A percentile compares a stretch with the other conserved stretches of the same genome.
These are phyloP conservation scores for Hirtodrosophila confusa DNA, from an alignment of 2,888 invertebrate species.

Conservation along the genomic window DNA sequence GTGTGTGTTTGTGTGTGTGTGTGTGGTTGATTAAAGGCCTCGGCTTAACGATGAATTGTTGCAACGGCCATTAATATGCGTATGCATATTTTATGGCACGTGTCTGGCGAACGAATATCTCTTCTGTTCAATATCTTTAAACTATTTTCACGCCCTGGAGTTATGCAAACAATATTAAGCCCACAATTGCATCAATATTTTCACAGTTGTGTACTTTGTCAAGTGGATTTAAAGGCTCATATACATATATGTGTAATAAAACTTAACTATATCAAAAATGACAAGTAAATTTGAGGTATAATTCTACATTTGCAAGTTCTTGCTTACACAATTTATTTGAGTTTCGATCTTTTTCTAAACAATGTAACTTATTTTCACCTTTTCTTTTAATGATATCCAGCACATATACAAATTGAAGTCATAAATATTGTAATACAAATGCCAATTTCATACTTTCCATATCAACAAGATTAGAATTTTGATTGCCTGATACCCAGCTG, in stretches of 20 bases:
- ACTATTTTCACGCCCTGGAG: conserved; percentile 9
- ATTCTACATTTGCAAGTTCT: no score
- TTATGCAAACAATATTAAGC: not conserved
- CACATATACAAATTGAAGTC: no score
- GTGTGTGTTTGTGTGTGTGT: conserved; percentile 8
- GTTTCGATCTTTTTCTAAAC: no score
- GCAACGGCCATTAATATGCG: conserved; percentile 55
- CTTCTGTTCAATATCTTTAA: conserved; percentile 26
- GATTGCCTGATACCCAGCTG: conserved; percentile 1
- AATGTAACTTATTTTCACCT: no score
- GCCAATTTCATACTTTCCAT: not conserved
- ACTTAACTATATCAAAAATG: no score
- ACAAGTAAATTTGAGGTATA: no score
- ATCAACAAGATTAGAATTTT: conserved; percentile 4
- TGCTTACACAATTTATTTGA: no score
- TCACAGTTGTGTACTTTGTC: no score
- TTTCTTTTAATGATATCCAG: no score
- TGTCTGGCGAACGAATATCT: conserved; percentile 38
- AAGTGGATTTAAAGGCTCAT: no score
- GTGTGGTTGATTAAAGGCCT: conserved; percentile 54
- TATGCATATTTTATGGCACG: conserved; percentile 56
- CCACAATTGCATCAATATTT: conserved; percentile 8
- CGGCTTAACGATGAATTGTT: conserved; percentile 63
- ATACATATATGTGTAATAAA: no score
- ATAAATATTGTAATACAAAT: not conserved